Evolutionary conservation across 2,113 vertebrate genomes (phyloP).

Genomic region (Varanus salvator): DNA sequence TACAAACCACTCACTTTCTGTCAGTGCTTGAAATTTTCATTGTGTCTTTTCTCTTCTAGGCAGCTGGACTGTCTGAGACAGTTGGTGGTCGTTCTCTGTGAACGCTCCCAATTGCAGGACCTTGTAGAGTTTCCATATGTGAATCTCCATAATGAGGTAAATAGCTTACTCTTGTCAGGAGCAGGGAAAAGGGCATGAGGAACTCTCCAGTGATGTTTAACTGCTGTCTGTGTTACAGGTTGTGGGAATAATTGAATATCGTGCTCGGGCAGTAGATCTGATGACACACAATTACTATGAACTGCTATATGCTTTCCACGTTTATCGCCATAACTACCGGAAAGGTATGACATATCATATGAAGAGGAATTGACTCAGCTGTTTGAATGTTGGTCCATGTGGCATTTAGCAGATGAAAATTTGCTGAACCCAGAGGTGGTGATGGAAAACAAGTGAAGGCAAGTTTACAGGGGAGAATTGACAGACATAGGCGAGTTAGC

Average conservation of each 20-base stretch:
- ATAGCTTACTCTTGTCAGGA: accelerated
- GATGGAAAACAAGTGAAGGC: not conserved
- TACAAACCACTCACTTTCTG: not conserved
- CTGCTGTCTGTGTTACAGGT: slow-evolving; percentile 77
- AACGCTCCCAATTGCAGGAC: slow-evolving; percentile 92
- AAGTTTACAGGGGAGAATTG: not conserved
- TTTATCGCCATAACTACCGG: slow-evolving; percentile 95
- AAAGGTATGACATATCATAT: slow-evolving; percentile 82
- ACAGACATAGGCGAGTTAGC: not conserved
- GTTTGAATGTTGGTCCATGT: not conserved
- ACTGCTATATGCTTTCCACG: slow-evolving; percentile 95
- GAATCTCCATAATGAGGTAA: slow-evolving; percentile 93
- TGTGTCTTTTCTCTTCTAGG: slow-evolving; percentile 69
- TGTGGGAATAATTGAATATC: slow-evolving; percentile 92
- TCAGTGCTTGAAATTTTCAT: not conserved
- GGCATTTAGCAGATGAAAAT: not conserved
- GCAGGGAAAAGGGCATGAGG: accelerated
- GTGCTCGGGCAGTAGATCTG: slow-evolving; percentile 90
- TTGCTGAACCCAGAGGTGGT: not conserved
- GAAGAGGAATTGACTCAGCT: accelerated
- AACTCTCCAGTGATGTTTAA: not conserved
- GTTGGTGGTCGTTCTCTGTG: slow-evolving; percentile 94
- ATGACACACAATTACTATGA: slow-evolving; percentile 97
- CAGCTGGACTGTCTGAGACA: slow-evolving; percentile 95
- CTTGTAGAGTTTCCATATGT: slow-evolving; percentile 94